phyloP scores from a whole-genome alignment of 2,113 vertebrate species.

The Archilochus colubris region DNA sequence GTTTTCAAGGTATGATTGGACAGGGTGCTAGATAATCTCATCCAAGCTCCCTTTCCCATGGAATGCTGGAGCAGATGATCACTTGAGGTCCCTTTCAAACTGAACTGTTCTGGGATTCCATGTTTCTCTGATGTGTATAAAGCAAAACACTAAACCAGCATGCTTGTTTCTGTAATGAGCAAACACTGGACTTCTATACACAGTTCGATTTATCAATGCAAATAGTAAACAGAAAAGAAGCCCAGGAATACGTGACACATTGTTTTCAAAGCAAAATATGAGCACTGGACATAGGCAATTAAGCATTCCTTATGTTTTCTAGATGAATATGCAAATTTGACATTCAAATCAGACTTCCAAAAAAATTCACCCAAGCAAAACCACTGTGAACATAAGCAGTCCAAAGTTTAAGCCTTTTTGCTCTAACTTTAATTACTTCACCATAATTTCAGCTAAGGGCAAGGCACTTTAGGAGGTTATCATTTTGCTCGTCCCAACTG shows the following conservation, averaged over 20 bases:
- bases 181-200: neutral
- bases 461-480: constrained; percentile 35
- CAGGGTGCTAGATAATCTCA: neutral
- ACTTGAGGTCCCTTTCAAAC: neutral
- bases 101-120: neutral
- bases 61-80: neutral
- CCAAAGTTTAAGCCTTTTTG: constrained; percentile 17
- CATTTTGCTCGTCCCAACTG: constrained; percentile 32
- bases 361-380: neutral
- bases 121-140: neutral
- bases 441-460: constrained; percentile 44
- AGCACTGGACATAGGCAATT: constrained; percentile 17
- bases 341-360: constrained; percentile 37
- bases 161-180: neutral
- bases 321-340: constrained; percentile 35
- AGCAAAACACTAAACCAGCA: neutral
- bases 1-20: neutral
- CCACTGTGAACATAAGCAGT: neutral
- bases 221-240: neutral
- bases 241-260: neutral
- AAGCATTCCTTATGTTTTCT: neutral
- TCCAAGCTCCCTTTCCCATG: neutral
- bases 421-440: constrained; percentile 52
- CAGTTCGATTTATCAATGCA: neutral
- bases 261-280: constrained; percentile 3